A percentile compares a stretch with the other conserved stretches of the same genome.
phyloP scores from a whole-genome alignment of 1,140 invertebrate species.

The Drosophila quadrilineata region DNA sequence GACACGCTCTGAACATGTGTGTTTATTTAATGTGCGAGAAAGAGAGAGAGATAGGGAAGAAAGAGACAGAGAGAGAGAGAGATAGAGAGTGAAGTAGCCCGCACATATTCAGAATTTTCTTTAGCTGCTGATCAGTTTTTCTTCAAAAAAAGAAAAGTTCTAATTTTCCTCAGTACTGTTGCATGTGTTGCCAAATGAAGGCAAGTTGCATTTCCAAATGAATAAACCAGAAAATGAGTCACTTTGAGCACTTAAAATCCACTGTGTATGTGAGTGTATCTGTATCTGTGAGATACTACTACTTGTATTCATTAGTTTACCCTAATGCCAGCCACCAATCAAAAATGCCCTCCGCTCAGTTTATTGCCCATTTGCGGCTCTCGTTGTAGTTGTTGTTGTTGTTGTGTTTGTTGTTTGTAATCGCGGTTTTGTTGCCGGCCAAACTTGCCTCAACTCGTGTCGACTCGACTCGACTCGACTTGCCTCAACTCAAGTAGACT shows the following conservation, averaged over 20 bases:
- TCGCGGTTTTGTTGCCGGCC: conserved; percentile 48
- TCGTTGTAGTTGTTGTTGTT: conserved; percentile 10
- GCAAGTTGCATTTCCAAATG: conserved; percentile 30
- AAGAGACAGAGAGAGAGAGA: too few species aligned
- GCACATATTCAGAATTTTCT: conserved; percentile 1
- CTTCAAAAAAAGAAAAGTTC: too few species aligned
- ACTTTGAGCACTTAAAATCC: conserved; percentile 22
- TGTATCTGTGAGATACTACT: conserved; percentile 42
- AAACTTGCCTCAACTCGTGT: conserved; percentile 11
- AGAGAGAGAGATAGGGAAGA: too few species aligned
- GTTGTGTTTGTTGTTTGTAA: conserved; percentile 39
- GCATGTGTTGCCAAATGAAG: conserved; percentile 39
- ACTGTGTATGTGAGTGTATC: background rate
- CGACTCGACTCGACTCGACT: conserved; percentile 11
- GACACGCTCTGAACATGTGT: background rate
- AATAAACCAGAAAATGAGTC: conserved; percentile 38
- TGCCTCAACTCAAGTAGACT: conserved; percentile 3
- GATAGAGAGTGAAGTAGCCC: background rate
- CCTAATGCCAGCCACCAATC: conserved; percentile 35
- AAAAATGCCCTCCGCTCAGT: conserved; percentile 32
- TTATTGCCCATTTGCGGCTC: conserved; percentile 25
- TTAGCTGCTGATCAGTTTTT: background rate
- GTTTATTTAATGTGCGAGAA: too few species aligned
- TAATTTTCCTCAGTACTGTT: conserved; percentile 6
- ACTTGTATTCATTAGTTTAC: conserved; percentile 40